Evolutionary conservation across 2,888 invertebrate genomes (phyloP).

Genomic region (Hirtodrosophila duncani): DNA sequence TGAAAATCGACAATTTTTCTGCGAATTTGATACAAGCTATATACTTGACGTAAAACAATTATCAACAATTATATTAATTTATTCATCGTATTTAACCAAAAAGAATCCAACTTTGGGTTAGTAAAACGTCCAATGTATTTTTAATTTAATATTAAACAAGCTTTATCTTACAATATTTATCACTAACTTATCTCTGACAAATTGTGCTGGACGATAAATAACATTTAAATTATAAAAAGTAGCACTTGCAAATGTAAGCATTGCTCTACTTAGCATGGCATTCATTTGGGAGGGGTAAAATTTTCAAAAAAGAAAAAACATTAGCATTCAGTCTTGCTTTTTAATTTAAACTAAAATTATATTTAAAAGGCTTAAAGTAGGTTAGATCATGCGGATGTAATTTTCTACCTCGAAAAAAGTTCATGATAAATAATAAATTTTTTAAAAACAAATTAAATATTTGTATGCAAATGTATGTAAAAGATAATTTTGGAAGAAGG

Average conservation of each 20-base stretch:
- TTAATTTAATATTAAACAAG: conserved; percentile 2
- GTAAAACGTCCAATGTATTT: conserved; percentile 27
- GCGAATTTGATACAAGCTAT: too few relatives aligned
- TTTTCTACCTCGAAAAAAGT: conserved; percentile 1
- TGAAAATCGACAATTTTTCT: too few relatives aligned
- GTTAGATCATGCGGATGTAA: too few relatives aligned
- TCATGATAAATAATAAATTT: conserved; percentile 1
- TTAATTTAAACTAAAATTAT: not conserved
- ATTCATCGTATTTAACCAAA: too few relatives aligned
- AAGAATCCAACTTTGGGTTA: conserved; percentile 17
- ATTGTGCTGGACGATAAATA: not conserved
- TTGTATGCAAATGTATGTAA: too few relatives aligned
- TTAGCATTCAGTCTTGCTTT: conserved; percentile 30
- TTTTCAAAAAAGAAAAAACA: conserved; percentile 6
- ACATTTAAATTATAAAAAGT: conserved; percentile 2
- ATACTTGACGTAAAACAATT: too few relatives aligned
- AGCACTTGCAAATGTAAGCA: conserved; percentile 1
- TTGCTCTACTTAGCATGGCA: conserved; percentile 19
- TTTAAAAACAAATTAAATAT: too few relatives aligned
- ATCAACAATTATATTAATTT: too few relatives aligned
- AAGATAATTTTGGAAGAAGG: too few relatives aligned
- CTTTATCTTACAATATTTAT: not conserved
- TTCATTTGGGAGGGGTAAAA: conserved; percentile 22
- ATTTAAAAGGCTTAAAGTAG: conserved; percentile 13
- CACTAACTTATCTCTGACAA: too few relatives aligned